Conservation (phyloP, 2,888 invertebrate species). For the Luperina nickerlii region DNA sequence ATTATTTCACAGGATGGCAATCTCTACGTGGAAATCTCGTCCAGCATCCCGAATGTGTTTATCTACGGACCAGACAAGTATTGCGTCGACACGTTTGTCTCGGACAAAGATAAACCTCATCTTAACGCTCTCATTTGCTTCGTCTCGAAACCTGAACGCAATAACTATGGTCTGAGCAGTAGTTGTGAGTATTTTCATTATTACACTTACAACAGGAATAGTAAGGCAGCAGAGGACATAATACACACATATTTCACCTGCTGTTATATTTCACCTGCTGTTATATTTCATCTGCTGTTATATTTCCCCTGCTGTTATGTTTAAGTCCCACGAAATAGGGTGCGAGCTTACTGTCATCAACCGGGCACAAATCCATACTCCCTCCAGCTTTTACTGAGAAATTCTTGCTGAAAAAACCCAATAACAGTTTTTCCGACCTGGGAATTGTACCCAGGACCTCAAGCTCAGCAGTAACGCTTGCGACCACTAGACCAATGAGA, state of each 20-base stretch:
- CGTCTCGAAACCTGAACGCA: constrained; percentile 44
- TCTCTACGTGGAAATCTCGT: constrained; percentile 76
- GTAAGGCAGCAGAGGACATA: background rate
- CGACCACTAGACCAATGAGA: too few species aligned
- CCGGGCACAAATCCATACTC: background rate
- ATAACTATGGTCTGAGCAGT: constrained; percentile 73
- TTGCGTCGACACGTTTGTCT: constrained; percentile 84
- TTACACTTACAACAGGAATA: background rate
- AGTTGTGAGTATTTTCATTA: constrained; percentile 76
- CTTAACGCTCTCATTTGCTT: constrained; percentile 84
- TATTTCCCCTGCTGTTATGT: background rate
- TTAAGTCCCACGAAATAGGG: background rate
- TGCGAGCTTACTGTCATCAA: background rate
- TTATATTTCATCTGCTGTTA: background rate
- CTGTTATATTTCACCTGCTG: background rate
- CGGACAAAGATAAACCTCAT: constrained; percentile 62
- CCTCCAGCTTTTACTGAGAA: background rate
- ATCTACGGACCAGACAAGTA: constrained; percentile 78
- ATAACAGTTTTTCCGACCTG: background rate
- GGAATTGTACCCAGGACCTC: too few species aligned
- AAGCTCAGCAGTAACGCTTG: too few species aligned
- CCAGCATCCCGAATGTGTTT: constrained; percentile 71
- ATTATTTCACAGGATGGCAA: constrained; percentile 78
- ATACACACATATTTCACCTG: background rate
- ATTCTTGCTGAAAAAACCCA: background rate